Evolutionary conservation across 2,888 invertebrate genomes (phyloP).

Genomic region (Rhagonycha fulva): DNA sequence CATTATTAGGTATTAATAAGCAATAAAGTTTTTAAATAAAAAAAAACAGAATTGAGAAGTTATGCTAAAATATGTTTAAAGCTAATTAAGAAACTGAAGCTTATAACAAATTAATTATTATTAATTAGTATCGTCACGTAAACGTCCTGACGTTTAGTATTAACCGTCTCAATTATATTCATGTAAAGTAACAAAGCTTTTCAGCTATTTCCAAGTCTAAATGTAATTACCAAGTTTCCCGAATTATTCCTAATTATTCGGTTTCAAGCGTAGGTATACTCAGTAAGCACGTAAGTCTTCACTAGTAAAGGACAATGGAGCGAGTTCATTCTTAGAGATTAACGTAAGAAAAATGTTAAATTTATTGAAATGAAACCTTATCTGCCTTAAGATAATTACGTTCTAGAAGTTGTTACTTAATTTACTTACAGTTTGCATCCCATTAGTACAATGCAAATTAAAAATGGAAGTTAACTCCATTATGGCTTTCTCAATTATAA

Average conservation of each 20-base stretch:
- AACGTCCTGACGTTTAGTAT: neutral
- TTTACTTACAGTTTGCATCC: conserved; percentile 30
- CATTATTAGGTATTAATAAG: too few relatives aligned
- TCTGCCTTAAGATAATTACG: conserved; percentile 28
- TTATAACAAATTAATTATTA: neutral
- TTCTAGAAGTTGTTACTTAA: conserved; percentile 29
- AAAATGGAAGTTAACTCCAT: conserved; percentile 10
- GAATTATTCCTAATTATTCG: conserved; percentile 35
- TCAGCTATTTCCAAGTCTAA: conserved; percentile 20
- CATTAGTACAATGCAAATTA: conserved; percentile 17
- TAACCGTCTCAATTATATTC: conserved; percentile 12
- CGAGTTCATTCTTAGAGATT: conserved; percentile 25
- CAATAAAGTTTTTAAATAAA: neutral
- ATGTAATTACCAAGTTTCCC: conserved; percentile 31
- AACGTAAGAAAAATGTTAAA: conserved; percentile 34
- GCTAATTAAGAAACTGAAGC: neutral
- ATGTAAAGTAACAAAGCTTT: conserved; percentile 13
- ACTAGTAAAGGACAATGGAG: conserved; percentile 24
- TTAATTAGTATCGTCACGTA: neutral
- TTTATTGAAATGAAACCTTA: conserved; percentile 35
- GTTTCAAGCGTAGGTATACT: conserved; percentile 21
- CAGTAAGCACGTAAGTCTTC: conserved; percentile 25
- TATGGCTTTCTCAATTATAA: neutral
- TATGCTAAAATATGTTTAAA: neutral
- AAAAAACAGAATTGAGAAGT: neutral